Percentiles rank a stretch among this genome's conserved stretches.
phyloP scores from a whole-genome alignment of 2,797 vertebrate genomes.

The Serranus cabrilla region DNA sequence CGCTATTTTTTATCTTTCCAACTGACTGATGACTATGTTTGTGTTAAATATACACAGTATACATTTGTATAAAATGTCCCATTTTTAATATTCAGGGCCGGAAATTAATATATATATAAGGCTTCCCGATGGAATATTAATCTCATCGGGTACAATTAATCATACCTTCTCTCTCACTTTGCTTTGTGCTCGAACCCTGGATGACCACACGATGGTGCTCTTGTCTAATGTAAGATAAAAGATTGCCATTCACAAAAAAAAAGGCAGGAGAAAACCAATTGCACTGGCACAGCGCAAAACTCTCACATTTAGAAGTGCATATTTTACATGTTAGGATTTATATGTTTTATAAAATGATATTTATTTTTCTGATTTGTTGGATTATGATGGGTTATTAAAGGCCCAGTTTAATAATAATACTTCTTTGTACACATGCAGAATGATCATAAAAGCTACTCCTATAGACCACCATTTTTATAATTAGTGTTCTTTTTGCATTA shows the following conservation, averaged over 20 bases:
- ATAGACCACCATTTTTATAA: background rate
- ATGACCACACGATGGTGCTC: slow-evolving; percentile 75
- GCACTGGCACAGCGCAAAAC: background rate
- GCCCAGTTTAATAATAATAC: background rate
- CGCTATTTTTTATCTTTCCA: slow-evolving; percentile 36
- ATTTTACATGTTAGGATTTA: background rate
- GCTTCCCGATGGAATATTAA: slow-evolving; percentile 27
- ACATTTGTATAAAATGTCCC: background rate
- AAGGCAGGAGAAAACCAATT: background rate
- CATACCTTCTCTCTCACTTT: background rate
- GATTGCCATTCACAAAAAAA: background rate
- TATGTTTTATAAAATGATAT: background rate
- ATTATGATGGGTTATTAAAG: background rate
- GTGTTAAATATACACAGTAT: slow-evolving; percentile 22
- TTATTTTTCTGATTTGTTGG: background rate
- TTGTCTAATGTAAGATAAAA: slow-evolving; percentile 28
- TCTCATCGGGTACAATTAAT: slow-evolving; percentile 1
- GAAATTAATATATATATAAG: slow-evolving; percentile 21
- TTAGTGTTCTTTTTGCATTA: background rate
- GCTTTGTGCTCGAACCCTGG: slow-evolving; percentile 3
- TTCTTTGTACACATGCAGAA: background rate
- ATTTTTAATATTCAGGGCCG: slow-evolving; percentile 1
- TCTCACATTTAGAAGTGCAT: background rate
- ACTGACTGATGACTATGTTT: slow-evolving; percentile 36
- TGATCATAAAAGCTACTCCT: background rate